Percentiles rank a stretch among this genome's conserved stretches.
Evolutionary conservation across 2,888 invertebrate genomes (phyloP).

Genomic region (Aradus depressus): DNA sequence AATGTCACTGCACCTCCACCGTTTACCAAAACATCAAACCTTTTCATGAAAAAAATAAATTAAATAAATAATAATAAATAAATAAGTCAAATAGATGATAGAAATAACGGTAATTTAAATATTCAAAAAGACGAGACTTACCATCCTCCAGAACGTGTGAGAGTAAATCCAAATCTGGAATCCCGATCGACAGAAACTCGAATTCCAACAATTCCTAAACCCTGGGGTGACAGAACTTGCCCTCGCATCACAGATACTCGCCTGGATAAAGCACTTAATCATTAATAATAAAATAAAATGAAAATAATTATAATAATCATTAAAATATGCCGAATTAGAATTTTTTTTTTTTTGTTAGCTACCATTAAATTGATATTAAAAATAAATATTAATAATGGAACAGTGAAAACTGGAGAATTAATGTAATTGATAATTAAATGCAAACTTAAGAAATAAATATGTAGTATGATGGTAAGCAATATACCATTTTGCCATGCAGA

Average conservation of each 20-base stretch:
- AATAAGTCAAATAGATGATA: background rate
- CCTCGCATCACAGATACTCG: constrained; percentile 98
- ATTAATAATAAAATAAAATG: too few relatives aligned
- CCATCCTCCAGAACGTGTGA: constrained; percentile 89
- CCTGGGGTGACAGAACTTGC: constrained; percentile 87
- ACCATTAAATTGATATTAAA: too few relatives aligned
- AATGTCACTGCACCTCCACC: constrained; percentile 95
- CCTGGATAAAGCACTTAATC: constrained; percentile 47
- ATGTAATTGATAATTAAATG: too few relatives aligned
- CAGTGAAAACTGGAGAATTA: too few relatives aligned
- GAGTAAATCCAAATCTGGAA: constrained; percentile 89
- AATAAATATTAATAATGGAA: too few relatives aligned
- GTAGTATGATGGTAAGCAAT: too few relatives aligned
- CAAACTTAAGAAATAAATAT: too few relatives aligned
- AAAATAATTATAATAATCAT: too few relatives aligned
- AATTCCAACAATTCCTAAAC: constrained; percentile 92
- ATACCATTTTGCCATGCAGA: too few relatives aligned
- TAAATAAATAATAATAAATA: background rate
- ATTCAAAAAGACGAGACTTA: constrained; percentile 39
- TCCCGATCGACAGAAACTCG: constrained; percentile 90
- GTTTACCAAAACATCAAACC: constrained; percentile 98
- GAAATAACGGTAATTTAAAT: background rate
- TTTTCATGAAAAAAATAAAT: constrained; percentile 38
- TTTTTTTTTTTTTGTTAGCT: too few relatives aligned
- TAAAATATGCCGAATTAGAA: too few relatives aligned